phyloP scores from a whole-genome alignment of 1,140 invertebrate species.

The Papilio helenus region DNA sequence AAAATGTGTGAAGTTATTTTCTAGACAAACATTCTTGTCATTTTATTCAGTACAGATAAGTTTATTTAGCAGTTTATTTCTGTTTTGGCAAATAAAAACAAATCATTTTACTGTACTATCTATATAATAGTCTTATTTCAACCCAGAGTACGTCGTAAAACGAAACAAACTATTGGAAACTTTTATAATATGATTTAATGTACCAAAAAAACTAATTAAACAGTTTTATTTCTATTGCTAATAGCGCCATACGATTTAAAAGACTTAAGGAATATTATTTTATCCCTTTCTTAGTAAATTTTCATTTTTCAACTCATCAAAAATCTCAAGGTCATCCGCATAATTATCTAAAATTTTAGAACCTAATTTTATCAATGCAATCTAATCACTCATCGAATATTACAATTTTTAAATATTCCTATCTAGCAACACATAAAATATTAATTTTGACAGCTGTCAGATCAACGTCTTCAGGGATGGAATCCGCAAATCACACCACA shows the following conservation, averaged over 20 bases:
- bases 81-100: too few species aligned
- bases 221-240: too few species aligned
- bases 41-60: not conserved
- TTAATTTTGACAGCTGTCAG: not conserved
- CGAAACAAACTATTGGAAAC: too few species aligned
- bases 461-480: not conserved
- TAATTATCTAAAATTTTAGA: not conserved
- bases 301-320: too few species aligned
- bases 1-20: not conserved
- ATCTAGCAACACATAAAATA: not conserved
- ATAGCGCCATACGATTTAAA: too few species aligned
- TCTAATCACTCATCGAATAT: not conserved
- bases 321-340: not conserved
- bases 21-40: not conserved
- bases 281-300: too few species aligned
- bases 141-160: too few species aligned
- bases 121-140: too few species aligned
- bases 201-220: too few species aligned
- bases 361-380: not conserved
- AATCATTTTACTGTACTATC: too few species aligned
- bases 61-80: too few species aligned
- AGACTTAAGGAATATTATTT: not conserved
- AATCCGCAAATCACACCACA: not conserved
- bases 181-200: too few species aligned
- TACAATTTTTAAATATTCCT: not conserved